Evolutionary conservation across 2,797 vertebrate species (phyloP).

Genomic region (Nothura maculosa): DNA sequence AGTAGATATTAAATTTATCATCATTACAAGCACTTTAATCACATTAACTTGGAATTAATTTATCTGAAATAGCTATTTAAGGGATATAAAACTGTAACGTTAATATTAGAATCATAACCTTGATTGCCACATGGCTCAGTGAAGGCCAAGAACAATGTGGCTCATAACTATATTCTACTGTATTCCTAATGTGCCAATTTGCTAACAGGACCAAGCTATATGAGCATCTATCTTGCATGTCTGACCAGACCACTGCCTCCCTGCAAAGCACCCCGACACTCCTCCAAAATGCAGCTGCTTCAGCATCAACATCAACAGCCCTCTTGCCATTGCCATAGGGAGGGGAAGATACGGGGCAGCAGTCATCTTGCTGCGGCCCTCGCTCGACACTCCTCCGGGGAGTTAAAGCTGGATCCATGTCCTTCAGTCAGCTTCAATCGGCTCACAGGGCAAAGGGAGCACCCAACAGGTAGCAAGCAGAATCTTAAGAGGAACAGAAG

Average conservation of each 20-base stretch:
- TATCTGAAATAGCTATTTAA: background rate
- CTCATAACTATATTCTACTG: background rate
- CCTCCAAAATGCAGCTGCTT: background rate
- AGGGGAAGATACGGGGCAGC: background rate
- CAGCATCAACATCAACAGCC: rapidly evolving
- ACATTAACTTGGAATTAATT: background rate
- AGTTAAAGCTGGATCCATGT: background rate
- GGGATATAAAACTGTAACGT: background rate
- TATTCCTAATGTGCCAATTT: background rate
- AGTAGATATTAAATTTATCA: background rate
- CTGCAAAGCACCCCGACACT: background rate
- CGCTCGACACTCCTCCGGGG: rapidly evolving
- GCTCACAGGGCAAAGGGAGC: no score
- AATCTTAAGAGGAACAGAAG: no score
- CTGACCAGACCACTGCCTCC: background rate
- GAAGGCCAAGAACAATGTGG: background rate
- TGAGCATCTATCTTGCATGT: background rate
- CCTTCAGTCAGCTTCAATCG: no score
- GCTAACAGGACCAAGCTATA: background rate
- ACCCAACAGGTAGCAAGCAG: no score
- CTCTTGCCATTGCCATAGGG: rapidly evolving
- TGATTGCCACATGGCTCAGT: background rate
- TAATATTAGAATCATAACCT: background rate
- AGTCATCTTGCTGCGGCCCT: background rate
- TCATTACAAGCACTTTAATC: background rate